Base-by-base conservation (phyloP, 2,113 vertebrate genomes). In the Tachysurus fulvidraco region DNA sequence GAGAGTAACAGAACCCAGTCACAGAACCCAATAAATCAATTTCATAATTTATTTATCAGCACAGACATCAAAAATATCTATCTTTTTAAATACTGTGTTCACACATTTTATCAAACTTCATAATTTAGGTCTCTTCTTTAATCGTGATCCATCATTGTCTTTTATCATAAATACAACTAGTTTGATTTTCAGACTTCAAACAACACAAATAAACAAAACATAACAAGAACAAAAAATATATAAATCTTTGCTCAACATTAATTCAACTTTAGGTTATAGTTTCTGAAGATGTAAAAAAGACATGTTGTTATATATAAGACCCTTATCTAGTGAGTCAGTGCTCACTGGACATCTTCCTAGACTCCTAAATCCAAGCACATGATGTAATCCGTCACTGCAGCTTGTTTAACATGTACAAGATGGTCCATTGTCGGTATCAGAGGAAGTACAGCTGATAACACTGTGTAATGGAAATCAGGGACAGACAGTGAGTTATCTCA, bases 341-440 rank as follows among this genome's bases (percentile, higher is more conserved):
- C 36, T 71, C 9, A 57, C n/a, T 19, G n/a, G 3, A 78, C 16
- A 44, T 28, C 71, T 30, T 59, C 21, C 73, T 78, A 60, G 30
- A 57, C 50, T 73, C 25, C 54, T 84, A 64, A 44, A 67, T 87
- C 50, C 50, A 52, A 28, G 64, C 77, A n/a, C 83, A 65, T 62
- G 76, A 57, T 41, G 44, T 59, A 83, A 81, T 77, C 60, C 67
- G 65, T 79, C 64, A 65, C 28, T 9, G 23, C 16, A n/a, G 50
- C 77, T 28, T 84, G 85, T 71, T 50, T 65, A 76, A 79, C 73
- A 67, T 83, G 79, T 64, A 46, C 80, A 89, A 89, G 89, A 83
- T 89, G 86, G 87, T 86, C 81, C 59, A 81, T 86, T 89, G 89
- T 89, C 84, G 77, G 83, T 86, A 87, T 77, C n/a, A 65, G 60